Evolutionary conservation across 2,797 vertebrate genomes (phyloP).

Genomic region (Salmo trutta): DNA sequence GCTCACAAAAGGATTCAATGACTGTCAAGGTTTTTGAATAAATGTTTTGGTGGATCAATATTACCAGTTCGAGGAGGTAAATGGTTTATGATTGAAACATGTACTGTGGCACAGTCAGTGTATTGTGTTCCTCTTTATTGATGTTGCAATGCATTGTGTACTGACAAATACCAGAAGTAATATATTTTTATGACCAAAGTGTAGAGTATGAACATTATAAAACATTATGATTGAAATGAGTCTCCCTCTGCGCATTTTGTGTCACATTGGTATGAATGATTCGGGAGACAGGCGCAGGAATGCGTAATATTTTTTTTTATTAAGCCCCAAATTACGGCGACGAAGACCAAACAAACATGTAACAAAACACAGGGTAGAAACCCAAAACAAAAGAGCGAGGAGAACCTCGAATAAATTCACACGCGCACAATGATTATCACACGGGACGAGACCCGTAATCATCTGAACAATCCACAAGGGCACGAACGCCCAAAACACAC

Average conservation of each 20-base stretch:
- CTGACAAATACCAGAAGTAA: slow-evolving; percentile 14
- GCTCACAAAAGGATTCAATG: not conserved
- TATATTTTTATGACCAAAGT: slow-evolving; percentile 3
- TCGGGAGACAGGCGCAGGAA: too few species aligned
- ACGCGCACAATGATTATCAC: too few species aligned
- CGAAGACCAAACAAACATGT: too few species aligned
- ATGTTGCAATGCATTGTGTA: not conserved
- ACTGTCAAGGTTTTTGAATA: not conserved
- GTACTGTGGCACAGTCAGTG: not conserved
- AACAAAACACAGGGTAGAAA: too few species aligned
- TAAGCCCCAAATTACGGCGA: too few species aligned
- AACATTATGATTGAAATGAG: slow-evolving; percentile 1
- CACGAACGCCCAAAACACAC: too few species aligned
- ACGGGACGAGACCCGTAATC: too few species aligned
- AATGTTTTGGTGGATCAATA: not conserved
- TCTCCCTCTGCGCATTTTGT: slow-evolving; percentile 11
- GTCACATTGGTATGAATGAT: too few species aligned
- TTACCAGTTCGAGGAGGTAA: not conserved
- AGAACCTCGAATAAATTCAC: too few species aligned
- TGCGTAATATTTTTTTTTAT: too few species aligned
- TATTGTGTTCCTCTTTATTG: not conserved
- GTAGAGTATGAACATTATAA: slow-evolving; percentile 20
- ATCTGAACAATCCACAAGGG: too few species aligned
- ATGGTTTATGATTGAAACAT: slow-evolving; percentile 1
- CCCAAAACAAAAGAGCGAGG: too few species aligned